Base-by-base conservation (phyloP, 2,888 invertebrate species). In the Temnothorax rugatulus region DNA sequence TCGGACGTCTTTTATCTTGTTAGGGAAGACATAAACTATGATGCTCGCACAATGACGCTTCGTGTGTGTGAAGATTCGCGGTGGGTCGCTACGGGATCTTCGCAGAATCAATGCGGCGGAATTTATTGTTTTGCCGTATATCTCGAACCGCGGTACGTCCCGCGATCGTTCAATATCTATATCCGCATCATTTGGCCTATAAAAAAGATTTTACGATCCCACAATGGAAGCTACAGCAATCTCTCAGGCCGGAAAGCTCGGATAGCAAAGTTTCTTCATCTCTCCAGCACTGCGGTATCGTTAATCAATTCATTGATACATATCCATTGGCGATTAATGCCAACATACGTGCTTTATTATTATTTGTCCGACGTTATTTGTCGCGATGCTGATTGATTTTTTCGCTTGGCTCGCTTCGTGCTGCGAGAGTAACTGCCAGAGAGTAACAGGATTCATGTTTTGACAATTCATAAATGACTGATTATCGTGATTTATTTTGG, bases 121-220 rank as follows among this genome's bases (percentile, higher is more conserved):
- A 74, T 76, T 82, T 52, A 82, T 63, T n/a, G 61, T 76, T 63
- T 41, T 21, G n/a, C 15, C 9, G 15, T 82, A 75, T 52, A 82
- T 75, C 61, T 82, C 29, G n/a, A 5, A 34, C 9, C 57, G 25
- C 44, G 25, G 8, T 41, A 69, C 13, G 8, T 47, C 29, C n/a
- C 8, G 34, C 18, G 57, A 79, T 79, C 71, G 15, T 81, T 73
- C 7, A 50, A n/a, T 82, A 76, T 63, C 38, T 75, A 38, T 38
- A 9, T 82, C 52, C 38, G 82, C 50, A 75, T 82, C 63, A 44
- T 21, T 64, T 57, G 63, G 63, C 75, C 76, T 21, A 76, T 64
- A 82, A 76, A 74, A 76, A 69, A 71, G 44, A 52, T 84, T 83
- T 83, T 81, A 83, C 50, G 52, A 79, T 9, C 13, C 5, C 15